A percentile compares a stretch with the other conserved stretches of the same genome.
Evolutionary conservation across 2,888 invertebrate species (phyloP).

Genomic region (Zele albiditarsus): DNA sequence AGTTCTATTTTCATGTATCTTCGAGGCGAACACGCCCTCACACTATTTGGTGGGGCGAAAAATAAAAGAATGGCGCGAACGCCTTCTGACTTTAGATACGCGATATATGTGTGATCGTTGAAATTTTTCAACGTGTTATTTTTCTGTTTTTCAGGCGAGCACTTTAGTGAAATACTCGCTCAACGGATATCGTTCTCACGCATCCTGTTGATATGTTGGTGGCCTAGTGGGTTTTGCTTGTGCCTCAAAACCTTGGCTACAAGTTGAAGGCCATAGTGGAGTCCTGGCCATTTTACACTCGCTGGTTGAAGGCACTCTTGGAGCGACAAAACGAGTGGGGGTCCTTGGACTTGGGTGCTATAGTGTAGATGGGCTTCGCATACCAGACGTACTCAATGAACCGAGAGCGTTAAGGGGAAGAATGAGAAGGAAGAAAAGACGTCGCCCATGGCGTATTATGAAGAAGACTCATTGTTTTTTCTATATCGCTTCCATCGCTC

Average conservation of each 20-base stretch:
- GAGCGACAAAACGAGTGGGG: conserved; percentile 16
- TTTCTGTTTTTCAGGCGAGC: too few species aligned
- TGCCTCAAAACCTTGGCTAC: conserved; percentile 58
- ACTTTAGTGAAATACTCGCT: conserved; percentile 55
- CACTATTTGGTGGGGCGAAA: too few species aligned
- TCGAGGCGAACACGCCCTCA: too few species aligned
- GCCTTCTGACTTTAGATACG: too few species aligned
- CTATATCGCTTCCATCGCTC: conserved; percentile 29
- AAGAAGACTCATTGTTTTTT: conserved; percentile 49
- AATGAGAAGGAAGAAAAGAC: conserved; percentile 36
- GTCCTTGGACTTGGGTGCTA: conserved; percentile 30
- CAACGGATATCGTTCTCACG: conserved; percentile 35
- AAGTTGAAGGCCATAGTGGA: conserved; percentile 59
- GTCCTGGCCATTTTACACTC: conserved; percentile 46
- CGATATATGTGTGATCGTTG: too few species aligned
- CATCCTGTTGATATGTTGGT: conserved; percentile 52
- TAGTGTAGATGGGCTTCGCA: conserved; percentile 59
- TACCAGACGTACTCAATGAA: conserved; percentile 69
- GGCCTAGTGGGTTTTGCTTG: conserved; percentile 45
- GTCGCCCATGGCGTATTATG: conserved; percentile 54
- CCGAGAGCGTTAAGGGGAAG: conserved; percentile 46
- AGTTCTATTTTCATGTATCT: too few species aligned
- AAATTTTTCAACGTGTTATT: too few species aligned
- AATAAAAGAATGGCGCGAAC: too few species aligned
- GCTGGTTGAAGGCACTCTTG: conserved; percentile 25